phyloP scores from a whole-genome alignment of 2,113 vertebrate species.

The Oreochromis tanganicae region DNA sequence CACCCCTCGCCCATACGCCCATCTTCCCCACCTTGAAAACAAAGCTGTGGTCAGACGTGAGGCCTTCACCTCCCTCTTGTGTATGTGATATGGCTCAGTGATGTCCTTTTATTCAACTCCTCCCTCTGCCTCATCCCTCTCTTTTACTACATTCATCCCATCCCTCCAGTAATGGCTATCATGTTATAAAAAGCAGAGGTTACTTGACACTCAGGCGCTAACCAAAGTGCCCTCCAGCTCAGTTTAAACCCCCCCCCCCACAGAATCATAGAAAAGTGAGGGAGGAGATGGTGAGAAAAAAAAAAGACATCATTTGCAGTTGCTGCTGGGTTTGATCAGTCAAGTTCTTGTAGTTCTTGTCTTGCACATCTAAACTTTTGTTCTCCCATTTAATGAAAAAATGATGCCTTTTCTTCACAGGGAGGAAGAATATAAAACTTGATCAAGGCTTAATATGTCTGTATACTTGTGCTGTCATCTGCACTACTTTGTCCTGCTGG shows the following conservation, averaged over 20 bases:
- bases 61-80: conserved; percentile 19
- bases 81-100: conserved; percentile 4
- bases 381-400: neutral
- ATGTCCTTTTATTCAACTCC: neutral
- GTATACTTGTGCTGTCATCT: neutral
- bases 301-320: neutral
- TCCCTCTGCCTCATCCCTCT: neutral
- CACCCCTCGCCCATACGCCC: conserved; percentile 4
- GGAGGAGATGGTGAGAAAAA: neutral
- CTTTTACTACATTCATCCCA: conserved; percentile 27
- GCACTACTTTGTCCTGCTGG: neutral
- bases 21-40: neutral
- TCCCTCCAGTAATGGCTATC: conserved; percentile 54
- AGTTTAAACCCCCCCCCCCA: neutral
- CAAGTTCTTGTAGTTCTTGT: neutral
- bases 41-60: conserved; percentile 33
- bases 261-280: conserved; percentile 2
- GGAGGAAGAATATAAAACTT: neutral
- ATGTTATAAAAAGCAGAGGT: conserved; percentile 54
- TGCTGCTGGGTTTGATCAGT: neutral
- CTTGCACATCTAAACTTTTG: neutral
- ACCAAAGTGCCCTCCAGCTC: conserved; percentile 38
- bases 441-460: neutral
- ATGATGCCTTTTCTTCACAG: neutral
- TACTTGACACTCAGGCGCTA: conserved; percentile 48